Evolutionary conservation across 2,113 vertebrate species (phyloP).

Genomic region (Charadrius vociferus): DNA sequence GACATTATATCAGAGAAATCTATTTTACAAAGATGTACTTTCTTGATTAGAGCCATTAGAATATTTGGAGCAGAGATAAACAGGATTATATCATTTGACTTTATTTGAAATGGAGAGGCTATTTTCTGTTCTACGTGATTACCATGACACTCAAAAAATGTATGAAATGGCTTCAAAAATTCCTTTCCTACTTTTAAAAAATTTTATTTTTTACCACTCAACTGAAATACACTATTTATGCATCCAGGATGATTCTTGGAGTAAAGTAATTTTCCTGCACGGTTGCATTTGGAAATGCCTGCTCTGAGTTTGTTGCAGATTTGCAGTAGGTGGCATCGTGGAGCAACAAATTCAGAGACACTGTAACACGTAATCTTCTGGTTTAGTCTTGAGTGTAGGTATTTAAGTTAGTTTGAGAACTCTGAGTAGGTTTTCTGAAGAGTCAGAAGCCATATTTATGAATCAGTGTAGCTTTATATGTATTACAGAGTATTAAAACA

Average conservation of each 20-base stretch:
- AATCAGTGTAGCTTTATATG: not conserved
- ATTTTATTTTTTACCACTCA: not conserved
- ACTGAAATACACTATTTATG: too few relatives aligned
- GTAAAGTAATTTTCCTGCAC: not conserved
- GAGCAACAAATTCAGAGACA: not conserved
- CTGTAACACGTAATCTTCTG: rapidly evolving
- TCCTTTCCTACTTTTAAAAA: not conserved
- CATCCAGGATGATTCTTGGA: not conserved
- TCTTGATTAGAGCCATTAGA: not conserved
- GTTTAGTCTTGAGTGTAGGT: not conserved
- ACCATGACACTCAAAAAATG: not conserved
- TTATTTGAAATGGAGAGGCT: not conserved
- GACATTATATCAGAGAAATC: not conserved
- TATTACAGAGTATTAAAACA: not conserved
- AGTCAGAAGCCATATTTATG: not conserved
- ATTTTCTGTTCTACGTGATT: not conserved
- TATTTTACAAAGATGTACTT: not conserved
- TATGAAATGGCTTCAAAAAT: not conserved
- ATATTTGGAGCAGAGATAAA: not conserved
- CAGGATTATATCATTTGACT: not conserved
- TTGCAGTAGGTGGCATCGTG: not conserved
- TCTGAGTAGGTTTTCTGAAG: not conserved
- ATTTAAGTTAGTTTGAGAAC: not conserved
- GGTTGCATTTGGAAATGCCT: not conserved
- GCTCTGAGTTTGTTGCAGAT: not conserved